Percentiles rank a stretch among this genome's conserved stretches.
phyloP scores from a whole-genome alignment of 2,888 invertebrate genomes.

The Platycnemis pennipes region DNA sequence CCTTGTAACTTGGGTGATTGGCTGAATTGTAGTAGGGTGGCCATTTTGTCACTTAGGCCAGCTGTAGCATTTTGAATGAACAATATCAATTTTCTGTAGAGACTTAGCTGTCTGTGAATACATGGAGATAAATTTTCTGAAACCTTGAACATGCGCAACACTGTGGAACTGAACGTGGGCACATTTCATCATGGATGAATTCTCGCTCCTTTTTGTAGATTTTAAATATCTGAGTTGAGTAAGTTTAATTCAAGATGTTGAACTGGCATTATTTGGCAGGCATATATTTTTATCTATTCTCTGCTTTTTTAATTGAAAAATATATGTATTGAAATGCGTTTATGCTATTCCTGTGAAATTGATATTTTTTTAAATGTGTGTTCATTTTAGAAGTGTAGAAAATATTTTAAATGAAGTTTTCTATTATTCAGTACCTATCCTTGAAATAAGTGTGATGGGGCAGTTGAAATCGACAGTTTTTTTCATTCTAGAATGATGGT shows the following conservation, averaged over 20 bases:
- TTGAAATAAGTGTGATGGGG: background rate
- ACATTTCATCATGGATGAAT: background rate
- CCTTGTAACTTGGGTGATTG: background rate
- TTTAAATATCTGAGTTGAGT: background rate
- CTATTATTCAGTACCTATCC: background rate
- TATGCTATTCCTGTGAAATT: background rate
- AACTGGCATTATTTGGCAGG: background rate
- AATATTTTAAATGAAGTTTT: background rate
- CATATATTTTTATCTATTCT: constrained; percentile 1
- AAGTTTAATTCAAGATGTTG: background rate
- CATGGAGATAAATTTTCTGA: constrained; percentile 43
- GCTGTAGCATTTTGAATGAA: constrained; percentile 11
- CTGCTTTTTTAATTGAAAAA: background rate
- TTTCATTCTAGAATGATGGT: background rate
- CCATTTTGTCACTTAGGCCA: background rate
- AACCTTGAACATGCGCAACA: background rate
- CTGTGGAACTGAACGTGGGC: background rate
- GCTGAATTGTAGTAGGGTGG: constrained; percentile 26
- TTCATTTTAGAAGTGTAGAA: background rate
- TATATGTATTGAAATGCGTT: background rate
- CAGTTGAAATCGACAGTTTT: background rate
- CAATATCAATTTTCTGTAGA: constrained; percentile 4
- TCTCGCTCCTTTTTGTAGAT: background rate
- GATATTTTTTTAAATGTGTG: background rate
- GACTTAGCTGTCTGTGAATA: background rate